These are phyloP conservation scores for Candoia aspera DNA, from an alignment of 2,113 vertebrate species.

Conservation along the genomic window DNA sequence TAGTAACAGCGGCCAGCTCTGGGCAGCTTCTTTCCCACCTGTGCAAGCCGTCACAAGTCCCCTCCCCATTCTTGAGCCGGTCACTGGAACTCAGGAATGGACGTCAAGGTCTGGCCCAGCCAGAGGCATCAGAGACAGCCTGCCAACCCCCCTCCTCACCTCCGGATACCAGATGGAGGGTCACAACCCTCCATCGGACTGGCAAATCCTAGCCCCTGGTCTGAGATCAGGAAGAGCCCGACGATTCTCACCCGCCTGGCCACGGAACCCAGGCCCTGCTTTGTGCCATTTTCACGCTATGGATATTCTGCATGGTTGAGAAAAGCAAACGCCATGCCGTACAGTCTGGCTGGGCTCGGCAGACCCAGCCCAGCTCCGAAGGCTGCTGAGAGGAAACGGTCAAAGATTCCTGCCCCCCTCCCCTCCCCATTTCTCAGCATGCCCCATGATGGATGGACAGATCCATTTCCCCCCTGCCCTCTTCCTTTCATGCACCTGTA, in stretches of 20 bases:
- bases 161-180: no score
- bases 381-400: background rate
- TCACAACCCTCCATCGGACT: background rate
- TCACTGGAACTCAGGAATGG: background rate
- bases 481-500: conserved; percentile 70
- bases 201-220: background rate
- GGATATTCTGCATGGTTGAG: background rate
- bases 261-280: background rate
- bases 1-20: background rate
- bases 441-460: conserved; percentile 62
- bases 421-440: conserved; percentile 62
- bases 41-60: background rate
- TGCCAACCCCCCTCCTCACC: background rate
- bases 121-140: background rate
- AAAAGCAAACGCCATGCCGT: rapidly evolving
- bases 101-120: background rate
- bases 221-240: background rate
- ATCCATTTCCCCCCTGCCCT: background rate
- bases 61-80: background rate
- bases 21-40: rapidly evolving
- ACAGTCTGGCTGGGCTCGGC: background rate
- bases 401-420: background rate
- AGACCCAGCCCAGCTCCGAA: conserved; percentile 6
- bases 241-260: background rate
- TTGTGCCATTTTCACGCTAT: background rate